phyloP scores from a whole-genome alignment of 2,797 vertebrate genomes.

The Agapornis canus region DNA sequence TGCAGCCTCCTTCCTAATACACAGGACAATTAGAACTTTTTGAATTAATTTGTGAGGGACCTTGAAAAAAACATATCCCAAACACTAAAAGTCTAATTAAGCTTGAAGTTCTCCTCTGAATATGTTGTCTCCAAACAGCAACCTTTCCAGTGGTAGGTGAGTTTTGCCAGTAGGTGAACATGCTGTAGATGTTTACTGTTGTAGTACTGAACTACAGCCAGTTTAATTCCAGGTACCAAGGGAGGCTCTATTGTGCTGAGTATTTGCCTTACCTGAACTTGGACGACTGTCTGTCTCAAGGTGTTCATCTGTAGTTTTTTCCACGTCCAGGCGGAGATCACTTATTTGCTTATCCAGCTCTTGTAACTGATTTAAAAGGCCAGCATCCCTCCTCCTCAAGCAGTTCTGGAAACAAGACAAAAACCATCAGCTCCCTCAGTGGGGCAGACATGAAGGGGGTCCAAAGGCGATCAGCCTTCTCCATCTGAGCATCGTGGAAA shows the following conservation, averaged over 20 bases:
- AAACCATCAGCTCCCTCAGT: background rate
- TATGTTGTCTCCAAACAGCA: background rate
- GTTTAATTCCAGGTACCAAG: background rate
- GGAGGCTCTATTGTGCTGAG: background rate
- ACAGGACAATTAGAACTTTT: background rate
- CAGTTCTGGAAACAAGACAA: constrained; percentile 82
- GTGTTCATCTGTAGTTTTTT: constrained; percentile 84
- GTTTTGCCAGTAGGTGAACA: background rate
- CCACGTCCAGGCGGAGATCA: constrained; percentile 87
- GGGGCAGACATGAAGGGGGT: background rate
- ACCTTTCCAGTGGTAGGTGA: background rate
- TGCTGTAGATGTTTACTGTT: background rate
- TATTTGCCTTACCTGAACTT: constrained; percentile 86
- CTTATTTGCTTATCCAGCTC: constrained; percentile 93
- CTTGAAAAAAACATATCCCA: background rate
- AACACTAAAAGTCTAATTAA: background rate
- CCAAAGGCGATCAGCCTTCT: background rate
- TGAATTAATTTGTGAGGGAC: background rate
- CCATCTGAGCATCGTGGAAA: background rate
- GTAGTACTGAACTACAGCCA: background rate
- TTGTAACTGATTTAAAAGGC: constrained; percentile 89
- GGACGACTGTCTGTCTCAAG: constrained; percentile 91
- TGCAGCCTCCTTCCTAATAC: background rate
- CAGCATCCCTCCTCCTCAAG: constrained; percentile 87
- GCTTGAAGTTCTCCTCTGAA: background rate